phyloP scores from a whole-genome alignment of 2,113 vertebrate species.

The Poicephalus meyeri region DNA sequence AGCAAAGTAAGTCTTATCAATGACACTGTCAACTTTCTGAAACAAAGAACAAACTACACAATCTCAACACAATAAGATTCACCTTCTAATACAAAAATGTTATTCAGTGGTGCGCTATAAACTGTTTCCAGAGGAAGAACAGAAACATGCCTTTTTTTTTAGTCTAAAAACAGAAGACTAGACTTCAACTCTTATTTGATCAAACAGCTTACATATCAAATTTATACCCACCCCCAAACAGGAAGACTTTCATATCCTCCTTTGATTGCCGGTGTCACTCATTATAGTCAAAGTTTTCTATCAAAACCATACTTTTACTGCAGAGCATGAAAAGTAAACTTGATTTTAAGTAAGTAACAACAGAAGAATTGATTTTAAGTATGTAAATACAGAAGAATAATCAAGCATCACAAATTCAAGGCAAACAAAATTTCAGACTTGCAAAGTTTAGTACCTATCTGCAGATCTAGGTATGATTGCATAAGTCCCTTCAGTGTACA shows the following conservation, averaged over 20 bases:
- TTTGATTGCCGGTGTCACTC: neutral
- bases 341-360: neutral
- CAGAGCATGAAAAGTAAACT: neutral
- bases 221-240: neutral
- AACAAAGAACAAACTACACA: neutral
- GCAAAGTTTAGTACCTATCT: neutral
- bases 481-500: neutral
- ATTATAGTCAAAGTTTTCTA: neutral
- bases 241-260: neutral
- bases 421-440: neutral
- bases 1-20: slow-evolving; percentile 20
- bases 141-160: neutral
- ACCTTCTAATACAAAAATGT: neutral
- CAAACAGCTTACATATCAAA: neutral
- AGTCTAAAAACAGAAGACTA: neutral
- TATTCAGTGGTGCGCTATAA: neutral
- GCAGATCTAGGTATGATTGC: neutral
- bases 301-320: neutral
- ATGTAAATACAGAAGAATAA: neutral
- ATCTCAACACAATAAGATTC: neutral
- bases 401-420: neutral
- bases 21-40: neutral
- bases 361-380: neutral
- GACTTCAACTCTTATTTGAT: neutral
- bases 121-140: neutral